A percentile compares a stretch with the other conserved stretches of the same genome.
These are phyloP conservation scores for Parnassius glacialis DNA, from an alignment of 2,888 invertebrate species.

Conservation along the genomic window DNA sequence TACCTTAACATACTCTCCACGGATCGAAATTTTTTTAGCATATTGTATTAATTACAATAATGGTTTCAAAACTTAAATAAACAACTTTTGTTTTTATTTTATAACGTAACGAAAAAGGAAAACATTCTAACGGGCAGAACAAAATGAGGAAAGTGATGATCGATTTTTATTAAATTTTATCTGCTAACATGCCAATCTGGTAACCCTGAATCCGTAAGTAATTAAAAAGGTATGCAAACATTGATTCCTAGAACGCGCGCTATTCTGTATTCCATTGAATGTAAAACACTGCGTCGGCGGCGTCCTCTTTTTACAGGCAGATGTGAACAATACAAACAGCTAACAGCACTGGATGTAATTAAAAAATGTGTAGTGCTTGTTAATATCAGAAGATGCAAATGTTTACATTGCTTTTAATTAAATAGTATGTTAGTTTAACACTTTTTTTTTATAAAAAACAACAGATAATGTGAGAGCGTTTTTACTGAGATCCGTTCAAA, in stretches of 20 bases:
- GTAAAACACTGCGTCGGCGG: slow-evolving; percentile 19
- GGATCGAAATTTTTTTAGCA: too few relatives aligned
- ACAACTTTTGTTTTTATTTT: too few relatives aligned
- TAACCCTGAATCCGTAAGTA: slow-evolving; percentile 21
- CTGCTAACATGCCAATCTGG: neutral
- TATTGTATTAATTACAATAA: too few relatives aligned
- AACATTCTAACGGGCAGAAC: too few relatives aligned
- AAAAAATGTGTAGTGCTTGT: slow-evolving; percentile 14
- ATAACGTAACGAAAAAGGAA: too few relatives aligned
- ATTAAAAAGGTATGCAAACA: slow-evolving; percentile 23
- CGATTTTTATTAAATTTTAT: too few relatives aligned
- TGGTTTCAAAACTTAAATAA: too few relatives aligned
- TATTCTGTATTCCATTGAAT: slow-evolving; percentile 19
- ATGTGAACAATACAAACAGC: slow-evolving; percentile 20
- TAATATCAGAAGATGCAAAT: slow-evolving; percentile 5
- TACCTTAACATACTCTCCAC: too few relatives aligned
- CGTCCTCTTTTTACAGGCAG: slow-evolving; percentile 23
- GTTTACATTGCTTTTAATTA: slow-evolving; percentile 1
- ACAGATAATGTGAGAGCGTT: too few relatives aligned
- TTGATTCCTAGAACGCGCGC: slow-evolving; percentile 23
- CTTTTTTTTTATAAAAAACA: neutral
- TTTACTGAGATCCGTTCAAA: too few relatives aligned
- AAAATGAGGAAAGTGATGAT: too few relatives aligned
- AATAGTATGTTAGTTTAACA: neutral
- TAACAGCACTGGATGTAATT: slow-evolving; percentile 24